Evolutionary conservation across 2,797 vertebrate species (phyloP).

Genomic region (Cryptoprocta ferox): DNA sequence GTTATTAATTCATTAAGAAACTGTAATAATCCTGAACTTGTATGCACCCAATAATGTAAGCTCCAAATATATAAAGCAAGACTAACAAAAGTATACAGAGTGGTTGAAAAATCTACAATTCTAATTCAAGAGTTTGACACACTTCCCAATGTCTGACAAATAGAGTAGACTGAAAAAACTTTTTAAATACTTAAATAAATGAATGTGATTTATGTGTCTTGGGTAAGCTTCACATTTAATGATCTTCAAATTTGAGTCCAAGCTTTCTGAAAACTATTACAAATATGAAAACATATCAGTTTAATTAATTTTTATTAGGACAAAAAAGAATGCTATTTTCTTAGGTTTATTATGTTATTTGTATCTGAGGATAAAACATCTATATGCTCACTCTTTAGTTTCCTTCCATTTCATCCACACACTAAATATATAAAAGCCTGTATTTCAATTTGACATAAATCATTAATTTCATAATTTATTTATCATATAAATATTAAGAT

Average conservation of each 20-base stretch:
- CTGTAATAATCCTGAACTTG: background rate
- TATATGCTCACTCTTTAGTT: background rate
- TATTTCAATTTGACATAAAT: slow-evolving; percentile 10
- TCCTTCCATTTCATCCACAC: background rate
- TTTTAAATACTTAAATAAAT: background rate
- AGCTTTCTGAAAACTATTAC: background rate
- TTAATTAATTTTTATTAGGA: slow-evolving; percentile 14
- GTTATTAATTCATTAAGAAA: slow-evolving; percentile 1
- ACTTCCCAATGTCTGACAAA: slow-evolving; percentile 18
- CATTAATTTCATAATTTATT: background rate
- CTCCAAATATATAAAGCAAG: slow-evolving; percentile 39
- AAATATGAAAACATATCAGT: background rate
- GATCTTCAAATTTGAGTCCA: slow-evolving; percentile 11
- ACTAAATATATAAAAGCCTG: background rate
- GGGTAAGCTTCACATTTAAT: slow-evolving; percentile 16
- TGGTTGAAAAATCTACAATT: background rate
- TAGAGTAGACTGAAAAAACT: background rate
- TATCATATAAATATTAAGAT: background rate
- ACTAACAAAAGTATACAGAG: background rate
- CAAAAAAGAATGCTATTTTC: background rate
- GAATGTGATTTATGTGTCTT: background rate
- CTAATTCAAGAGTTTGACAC: background rate
- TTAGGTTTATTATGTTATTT: background rate
- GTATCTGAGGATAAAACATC: background rate
- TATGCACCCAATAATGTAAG: background rate